Evolutionary conservation across 2,888 invertebrate species (phyloP).

Genomic region (Amblyjoppa proteus): DNA sequence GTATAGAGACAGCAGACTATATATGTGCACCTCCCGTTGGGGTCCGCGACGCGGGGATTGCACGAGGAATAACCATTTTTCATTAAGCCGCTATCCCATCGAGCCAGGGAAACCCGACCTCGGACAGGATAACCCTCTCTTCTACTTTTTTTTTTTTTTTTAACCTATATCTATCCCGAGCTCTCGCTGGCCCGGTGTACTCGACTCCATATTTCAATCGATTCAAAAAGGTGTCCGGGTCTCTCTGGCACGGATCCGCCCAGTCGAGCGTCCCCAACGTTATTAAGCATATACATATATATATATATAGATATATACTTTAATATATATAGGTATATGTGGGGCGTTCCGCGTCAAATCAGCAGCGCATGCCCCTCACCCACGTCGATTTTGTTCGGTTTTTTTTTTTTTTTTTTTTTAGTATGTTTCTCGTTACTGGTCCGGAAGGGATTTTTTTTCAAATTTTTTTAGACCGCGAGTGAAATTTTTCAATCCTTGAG

Average conservation of each 20-base stretch:
- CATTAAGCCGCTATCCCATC: slow-evolving; percentile 75
- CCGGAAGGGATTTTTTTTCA: too few relatives aligned
- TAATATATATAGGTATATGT: too few relatives aligned
- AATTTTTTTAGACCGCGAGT: too few relatives aligned
- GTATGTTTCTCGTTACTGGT: too few relatives aligned
- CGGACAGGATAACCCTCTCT: slow-evolving; percentile 59
- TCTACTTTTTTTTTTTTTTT: neutral
- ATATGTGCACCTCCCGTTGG: slow-evolving; percentile 32
- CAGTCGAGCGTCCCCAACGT: slow-evolving; percentile 19
- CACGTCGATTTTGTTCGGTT: too few relatives aligned
- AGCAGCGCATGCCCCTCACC: too few relatives aligned
- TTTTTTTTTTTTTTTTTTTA: too few relatives aligned
- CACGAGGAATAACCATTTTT: slow-evolving; percentile 79
- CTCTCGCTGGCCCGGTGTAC: slow-evolving; percentile 47
- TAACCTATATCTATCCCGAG: slow-evolving; percentile 26
- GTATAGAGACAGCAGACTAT: slow-evolving; percentile 55
- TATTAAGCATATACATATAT: neutral
- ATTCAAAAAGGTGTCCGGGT: slow-evolving; percentile 74
- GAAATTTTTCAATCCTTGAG: too few relatives aligned
- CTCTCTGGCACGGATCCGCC: slow-evolving; percentile 48
- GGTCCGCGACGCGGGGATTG: slow-evolving; percentile 44
- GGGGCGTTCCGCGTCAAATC: too few relatives aligned
- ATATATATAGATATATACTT: neutral
- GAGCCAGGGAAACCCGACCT: slow-evolving; percentile 55
- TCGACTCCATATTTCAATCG: slow-evolving; percentile 81